These are phyloP conservation scores for Enteromius mattozi DNA, from an alignment of 2,797 vertebrate species.

Conservation along the genomic window DNA sequence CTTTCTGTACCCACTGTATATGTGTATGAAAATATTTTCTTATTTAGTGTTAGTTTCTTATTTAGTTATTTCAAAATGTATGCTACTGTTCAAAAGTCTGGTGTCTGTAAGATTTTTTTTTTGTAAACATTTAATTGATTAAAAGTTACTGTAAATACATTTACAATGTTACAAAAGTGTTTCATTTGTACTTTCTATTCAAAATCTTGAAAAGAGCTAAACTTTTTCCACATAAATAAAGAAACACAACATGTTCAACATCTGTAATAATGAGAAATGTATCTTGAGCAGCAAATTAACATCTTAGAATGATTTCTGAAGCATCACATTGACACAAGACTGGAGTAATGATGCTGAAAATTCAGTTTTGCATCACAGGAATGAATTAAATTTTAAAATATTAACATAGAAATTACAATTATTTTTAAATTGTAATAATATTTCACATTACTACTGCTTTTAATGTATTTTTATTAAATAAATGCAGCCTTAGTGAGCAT, in stretches of 20 bases:
- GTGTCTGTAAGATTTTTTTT: background rate
- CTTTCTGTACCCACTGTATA: too few relatives aligned
- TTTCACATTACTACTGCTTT: background rate
- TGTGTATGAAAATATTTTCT: background rate
- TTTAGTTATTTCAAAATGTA: background rate
- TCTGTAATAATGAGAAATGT: background rate
- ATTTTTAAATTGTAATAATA: background rate
- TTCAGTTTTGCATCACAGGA: background rate
- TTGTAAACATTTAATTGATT: background rate
- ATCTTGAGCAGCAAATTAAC: background rate
- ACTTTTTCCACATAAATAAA: background rate
- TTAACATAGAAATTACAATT: background rate
- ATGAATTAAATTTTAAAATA: background rate
- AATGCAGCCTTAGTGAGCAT: background rate
- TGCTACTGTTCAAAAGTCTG: background rate
- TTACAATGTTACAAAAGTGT: background rate
- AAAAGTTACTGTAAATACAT: constrained; percentile 2
- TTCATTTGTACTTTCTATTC: background rate
- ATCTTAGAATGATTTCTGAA: background rate
- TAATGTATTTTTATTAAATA: constrained; percentile 5
- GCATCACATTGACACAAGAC: background rate
- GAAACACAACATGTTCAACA: background rate
- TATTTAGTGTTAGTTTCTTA: too few relatives aligned
- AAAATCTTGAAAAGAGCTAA: background rate
- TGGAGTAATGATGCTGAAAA: background rate